These are phyloP conservation scores for Mermis nigrescens DNA, from an alignment of 2,888 invertebrate genomes.

Conservation along the genomic window DNA sequence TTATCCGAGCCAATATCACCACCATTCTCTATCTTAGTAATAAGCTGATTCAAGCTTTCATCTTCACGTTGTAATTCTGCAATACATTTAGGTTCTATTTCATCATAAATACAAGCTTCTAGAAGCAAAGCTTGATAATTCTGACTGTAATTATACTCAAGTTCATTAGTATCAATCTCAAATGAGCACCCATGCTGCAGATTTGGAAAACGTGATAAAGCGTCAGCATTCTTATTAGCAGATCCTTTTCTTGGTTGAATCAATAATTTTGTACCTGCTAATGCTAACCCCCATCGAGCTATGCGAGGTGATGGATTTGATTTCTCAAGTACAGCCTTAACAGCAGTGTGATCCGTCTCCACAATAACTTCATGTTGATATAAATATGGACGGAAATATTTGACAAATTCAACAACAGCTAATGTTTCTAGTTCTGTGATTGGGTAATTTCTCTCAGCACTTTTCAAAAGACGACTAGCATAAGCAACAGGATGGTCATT, in stretches of 20 bases:
- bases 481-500: conserved; percentile 5
- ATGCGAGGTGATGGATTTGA: background rate
- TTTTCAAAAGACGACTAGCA: background rate
- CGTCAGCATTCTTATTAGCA: background rate
- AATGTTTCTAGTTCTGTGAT: conserved; percentile 2
- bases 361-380: conserved; percentile 1
- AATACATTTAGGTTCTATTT: background rate
- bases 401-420: background rate
- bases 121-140: background rate
- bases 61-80: background rate
- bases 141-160: background rate
- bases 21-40: background rate
- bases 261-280: background rate
- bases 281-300: background rate
- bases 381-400: conserved; percentile 2
- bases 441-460: conserved; percentile 5
- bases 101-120: background rate
- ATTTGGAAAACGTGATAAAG: conserved; percentile 15
- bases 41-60: background rate
- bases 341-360: background rate
- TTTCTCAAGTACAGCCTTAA: background rate
- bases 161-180: background rate
- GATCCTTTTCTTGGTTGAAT: background rate
- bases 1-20: too few species aligned
- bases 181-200: background rate